Base-by-base conservation (phyloP, 2,888 invertebrate species). In the Omphaloscelis lunosa region DNA sequence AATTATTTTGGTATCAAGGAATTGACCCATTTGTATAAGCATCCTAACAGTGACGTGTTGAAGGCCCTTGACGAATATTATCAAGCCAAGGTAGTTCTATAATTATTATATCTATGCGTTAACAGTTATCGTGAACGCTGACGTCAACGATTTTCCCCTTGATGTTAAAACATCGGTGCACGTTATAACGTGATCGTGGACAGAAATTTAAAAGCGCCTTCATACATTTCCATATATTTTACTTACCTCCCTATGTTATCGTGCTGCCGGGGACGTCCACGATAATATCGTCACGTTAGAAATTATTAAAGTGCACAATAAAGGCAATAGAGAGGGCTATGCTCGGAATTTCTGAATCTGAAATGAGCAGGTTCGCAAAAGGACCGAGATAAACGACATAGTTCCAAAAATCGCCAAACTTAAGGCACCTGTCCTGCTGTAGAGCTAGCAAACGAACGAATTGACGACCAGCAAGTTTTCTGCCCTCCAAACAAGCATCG, bases 1-100 rank as follows among this genome's bases (percentile, higher is more conserved):
- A 97, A 80, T 99, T 98, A 91, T 97, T 97, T 78, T 97, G 97
- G 68, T 98, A 98, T 70, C 97, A 97, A n/a, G 99, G 99, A 93
- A 92, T 94, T 5, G 99, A 99, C 92, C 99, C 99, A 0, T 98
- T 27, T 51, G 7, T 67, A 62, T 34, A 27, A n/a, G 98, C 88
- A 96, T 98, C 4, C 98, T 98, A 0, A 98, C 98, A 92, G 97
- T 99, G 87, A 97, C 0, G 97, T 97, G 61, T 59, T 72, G 94
- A 97, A 83, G 97, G 98, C 12, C 0, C 96, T 97, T 0, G 96
- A 95, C 34, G 97, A 98, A 76, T 95, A 98, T 82, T 99, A 98
- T 94, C 99, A 99, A 93, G 93, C 99, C 20, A 98, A 98, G 95
- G 97, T 98, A 39, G 51, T 23, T 56, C n/a, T 59, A 23, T 20